These are phyloP conservation scores for Auanema sp. DNA, from an alignment of 2,888 invertebrate genomes.

Conservation along the genomic window DNA sequence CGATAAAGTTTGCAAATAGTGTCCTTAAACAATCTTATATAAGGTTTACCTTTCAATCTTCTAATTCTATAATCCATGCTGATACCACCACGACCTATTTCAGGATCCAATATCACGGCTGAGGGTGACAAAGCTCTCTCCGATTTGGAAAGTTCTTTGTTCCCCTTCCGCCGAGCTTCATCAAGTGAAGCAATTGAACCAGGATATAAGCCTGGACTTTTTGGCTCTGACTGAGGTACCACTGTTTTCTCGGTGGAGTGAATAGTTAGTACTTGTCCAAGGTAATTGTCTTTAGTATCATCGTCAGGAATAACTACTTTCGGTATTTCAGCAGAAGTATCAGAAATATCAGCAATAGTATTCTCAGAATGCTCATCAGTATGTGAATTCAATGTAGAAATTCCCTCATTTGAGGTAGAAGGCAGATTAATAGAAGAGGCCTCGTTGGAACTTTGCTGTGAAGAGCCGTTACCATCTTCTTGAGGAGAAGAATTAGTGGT, in stretches of 20 bases:
- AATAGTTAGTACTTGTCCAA: conserved; percentile 22
- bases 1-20: background rate
- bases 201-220: conserved; percentile 31
- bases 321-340: too few species aligned
- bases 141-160: background rate
- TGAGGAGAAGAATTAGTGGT: too few species aligned
- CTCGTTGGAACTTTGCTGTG: too few species aligned
- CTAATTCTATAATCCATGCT: conserved; percentile 42
- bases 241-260: conserved; percentile 20
- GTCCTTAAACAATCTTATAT: conserved; percentile 2
- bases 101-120: conserved; percentile 28
- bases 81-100: conserved; percentile 24
- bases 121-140: conserved; percentile 16
- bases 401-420: too few species aligned
- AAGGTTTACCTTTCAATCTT: conserved; percentile 40
- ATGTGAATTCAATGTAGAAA: too few species aligned
- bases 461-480: too few species aligned
- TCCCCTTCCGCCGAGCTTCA: conserved; percentile 10
- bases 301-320: too few species aligned
- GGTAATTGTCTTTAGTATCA: conserved; percentile 8
- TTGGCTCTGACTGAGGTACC: conserved; percentile 1
- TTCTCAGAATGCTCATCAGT: too few species aligned
- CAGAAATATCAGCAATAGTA: too few species aligned
- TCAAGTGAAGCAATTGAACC: conserved; percentile 29
- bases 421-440: too few species aligned